Conservation (phyloP, 2,113 vertebrate genomes). For the Halcyon malimbica region DNA sequence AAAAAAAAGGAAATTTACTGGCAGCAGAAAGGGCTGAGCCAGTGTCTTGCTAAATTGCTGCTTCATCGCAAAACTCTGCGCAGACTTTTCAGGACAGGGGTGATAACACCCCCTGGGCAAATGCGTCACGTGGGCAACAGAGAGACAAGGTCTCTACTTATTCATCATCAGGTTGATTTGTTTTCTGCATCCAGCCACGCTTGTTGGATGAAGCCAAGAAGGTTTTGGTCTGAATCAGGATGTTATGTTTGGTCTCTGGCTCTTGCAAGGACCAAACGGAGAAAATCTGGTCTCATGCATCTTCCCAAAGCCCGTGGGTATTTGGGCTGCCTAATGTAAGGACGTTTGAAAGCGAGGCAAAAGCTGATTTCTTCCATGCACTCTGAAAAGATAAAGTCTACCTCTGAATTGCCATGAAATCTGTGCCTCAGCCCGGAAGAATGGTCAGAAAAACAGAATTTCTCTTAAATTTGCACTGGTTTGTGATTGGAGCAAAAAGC, state of each 20-base stretch:
- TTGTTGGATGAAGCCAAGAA: background rate
- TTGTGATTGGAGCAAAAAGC: background rate
- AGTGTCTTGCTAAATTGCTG: background rate
- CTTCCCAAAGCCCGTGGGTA: background rate
- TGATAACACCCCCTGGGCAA: background rate
- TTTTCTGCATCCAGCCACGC: background rate
- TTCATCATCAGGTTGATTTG: background rate
- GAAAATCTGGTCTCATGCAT: background rate
- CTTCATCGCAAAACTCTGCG: background rate
- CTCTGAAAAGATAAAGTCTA: background rate
- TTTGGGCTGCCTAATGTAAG: background rate
- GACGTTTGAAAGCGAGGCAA: background rate
- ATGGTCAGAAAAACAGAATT: background rate
- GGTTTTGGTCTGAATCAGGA: background rate
- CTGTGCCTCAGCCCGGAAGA: background rate
- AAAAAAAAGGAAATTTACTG: background rate
- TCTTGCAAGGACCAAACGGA: background rate
- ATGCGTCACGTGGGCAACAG: background rate
- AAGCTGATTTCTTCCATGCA: background rate
- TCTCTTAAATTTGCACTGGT: background rate
- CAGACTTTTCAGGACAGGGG: background rate
- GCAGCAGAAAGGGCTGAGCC: background rate
- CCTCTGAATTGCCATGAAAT: background rate
- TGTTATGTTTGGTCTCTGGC: background rate
- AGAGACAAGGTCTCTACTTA: background rate